phyloP scores from a whole-genome alignment of 2,113 vertebrate genomes.

The Misgurnus mizolepis region DNA sequence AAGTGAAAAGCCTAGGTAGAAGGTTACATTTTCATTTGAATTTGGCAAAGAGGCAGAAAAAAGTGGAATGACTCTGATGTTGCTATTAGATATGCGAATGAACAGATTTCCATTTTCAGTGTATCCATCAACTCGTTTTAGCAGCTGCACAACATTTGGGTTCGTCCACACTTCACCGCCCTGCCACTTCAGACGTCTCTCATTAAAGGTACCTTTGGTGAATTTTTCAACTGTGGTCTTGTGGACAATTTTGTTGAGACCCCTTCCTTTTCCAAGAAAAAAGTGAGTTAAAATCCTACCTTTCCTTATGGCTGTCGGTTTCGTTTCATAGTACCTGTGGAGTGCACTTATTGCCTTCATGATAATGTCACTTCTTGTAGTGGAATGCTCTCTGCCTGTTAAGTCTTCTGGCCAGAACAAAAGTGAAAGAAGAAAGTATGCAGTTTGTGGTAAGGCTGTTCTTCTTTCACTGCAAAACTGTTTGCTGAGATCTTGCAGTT shows the following conservation, averaged over 20 bases:
- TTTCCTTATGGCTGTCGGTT: constrained; percentile 70
- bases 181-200: constrained; percentile 76
- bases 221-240: constrained; percentile 71
- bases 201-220: constrained; percentile 64
- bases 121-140: constrained; percentile 78
- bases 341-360: constrained; percentile 69
- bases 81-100: neutral
- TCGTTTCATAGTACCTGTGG: constrained; percentile 63
- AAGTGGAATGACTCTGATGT: constrained; percentile 26
- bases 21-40: constrained; percentile 17
- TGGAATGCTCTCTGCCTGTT: constrained; percentile 56
- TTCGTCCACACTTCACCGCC: constrained; percentile 71
- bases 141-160: constrained; percentile 51
- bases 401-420: constrained; percentile 80
- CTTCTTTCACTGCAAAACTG: constrained; percentile 64
- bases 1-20: constrained; percentile 12
- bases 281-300: constrained; percentile 77
- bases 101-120: constrained; percentile 76
- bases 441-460: constrained; percentile 65
- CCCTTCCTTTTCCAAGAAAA: constrained; percentile 73
- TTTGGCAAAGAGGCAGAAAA: constrained; percentile 19
- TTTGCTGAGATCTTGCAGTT: constrained; percentile 68
- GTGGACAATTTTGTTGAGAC: constrained; percentile 75
- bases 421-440: constrained; percentile 75
- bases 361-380: constrained; percentile 68